phyloP scores from a whole-genome alignment of 2,113 vertebrate species.

The Alouatta palliata region DNA sequence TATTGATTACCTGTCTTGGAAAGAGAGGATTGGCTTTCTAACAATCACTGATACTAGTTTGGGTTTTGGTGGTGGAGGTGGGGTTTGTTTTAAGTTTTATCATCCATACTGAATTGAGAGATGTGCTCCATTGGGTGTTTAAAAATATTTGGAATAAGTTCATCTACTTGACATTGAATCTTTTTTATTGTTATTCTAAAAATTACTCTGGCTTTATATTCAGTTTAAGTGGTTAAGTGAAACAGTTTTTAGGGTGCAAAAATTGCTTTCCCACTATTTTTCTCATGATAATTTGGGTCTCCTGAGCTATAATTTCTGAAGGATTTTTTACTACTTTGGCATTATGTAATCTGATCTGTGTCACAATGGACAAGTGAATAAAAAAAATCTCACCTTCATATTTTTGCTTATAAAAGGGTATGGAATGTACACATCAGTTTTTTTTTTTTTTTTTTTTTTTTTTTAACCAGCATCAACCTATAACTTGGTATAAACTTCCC shows the following conservation, averaged over 20 bases:
- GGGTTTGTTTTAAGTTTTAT: conserved; percentile 61
- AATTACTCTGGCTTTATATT: conserved; percentile 65
- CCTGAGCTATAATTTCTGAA: conserved; percentile 75
- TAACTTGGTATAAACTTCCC: conserved; percentile 54
- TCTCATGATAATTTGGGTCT: conserved; percentile 78
- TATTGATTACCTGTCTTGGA: conserved; percentile 68
- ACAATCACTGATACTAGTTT: conserved; percentile 57
- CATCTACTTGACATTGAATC: conserved; percentile 74
- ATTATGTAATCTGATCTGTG: conserved; percentile 74
- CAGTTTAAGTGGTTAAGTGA: conserved; percentile 76
- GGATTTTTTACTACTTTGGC: conserved; percentile 78
- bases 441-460: neutral
- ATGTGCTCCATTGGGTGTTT: conserved; percentile 74
- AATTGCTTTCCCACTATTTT: conserved; percentile 78
- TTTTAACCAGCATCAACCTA: conserved; percentile 41
- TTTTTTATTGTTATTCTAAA: conserved; percentile 77
- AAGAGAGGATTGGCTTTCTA: conserved; percentile 62
- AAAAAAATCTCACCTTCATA: conserved; percentile 26
- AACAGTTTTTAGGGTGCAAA: conserved; percentile 73
- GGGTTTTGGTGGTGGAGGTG: neutral
- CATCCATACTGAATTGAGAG: conserved; percentile 67
- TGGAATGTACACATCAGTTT: conserved; percentile 8
- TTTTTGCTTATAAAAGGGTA: conserved; percentile 36
- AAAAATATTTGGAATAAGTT: conserved; percentile 78
- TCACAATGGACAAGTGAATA: conserved; percentile 71